phyloP scores from a whole-genome alignment of 2,888 invertebrate genomes.

The Volucella bombylans region DNA sequence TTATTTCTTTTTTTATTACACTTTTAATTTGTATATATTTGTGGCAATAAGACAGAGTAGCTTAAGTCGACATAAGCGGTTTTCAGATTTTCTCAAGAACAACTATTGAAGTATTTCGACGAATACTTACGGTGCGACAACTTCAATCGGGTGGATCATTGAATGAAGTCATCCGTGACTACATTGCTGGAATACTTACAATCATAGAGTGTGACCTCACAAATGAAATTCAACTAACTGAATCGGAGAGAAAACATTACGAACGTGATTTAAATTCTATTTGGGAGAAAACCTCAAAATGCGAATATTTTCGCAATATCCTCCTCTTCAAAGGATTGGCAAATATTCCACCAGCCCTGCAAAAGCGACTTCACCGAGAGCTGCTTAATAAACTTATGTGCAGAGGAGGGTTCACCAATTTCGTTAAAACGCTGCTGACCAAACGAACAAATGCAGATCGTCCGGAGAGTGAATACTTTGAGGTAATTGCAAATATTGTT shows the following conservation, averaged over 20 bases:
- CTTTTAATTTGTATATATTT: too few relatives aligned
- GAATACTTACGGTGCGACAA: constrained; percentile 75
- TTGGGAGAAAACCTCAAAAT: constrained; percentile 78
- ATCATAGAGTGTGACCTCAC: constrained; percentile 69
- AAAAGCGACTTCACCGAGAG: constrained; percentile 77
- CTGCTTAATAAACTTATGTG: constrained; percentile 76
- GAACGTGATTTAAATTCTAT: constrained; percentile 74
- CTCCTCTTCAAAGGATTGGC: constrained; percentile 78
- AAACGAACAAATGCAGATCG: constrained; percentile 66
- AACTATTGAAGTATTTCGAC: constrained; percentile 74
- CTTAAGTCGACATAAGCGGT: too few relatives aligned
- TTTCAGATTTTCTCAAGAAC: too few relatives aligned
- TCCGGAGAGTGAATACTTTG: constrained; percentile 76
- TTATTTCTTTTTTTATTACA: too few relatives aligned
- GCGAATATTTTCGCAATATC: constrained; percentile 79
- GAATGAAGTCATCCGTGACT: constrained; percentile 78
- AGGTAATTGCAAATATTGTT: constrained; percentile 79
- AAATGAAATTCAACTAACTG: constrained; percentile 49
- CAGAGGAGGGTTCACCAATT: constrained; percentile 78
- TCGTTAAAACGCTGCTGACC: constrained; percentile 77
- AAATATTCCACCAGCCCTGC: constrained; percentile 72
- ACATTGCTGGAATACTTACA: constrained; percentile 78
- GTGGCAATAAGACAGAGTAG: too few relatives aligned
- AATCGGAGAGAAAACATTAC: constrained; percentile 47
- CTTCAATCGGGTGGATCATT: constrained; percentile 77